Evolutionary conservation across 2,113 vertebrate genomes (phyloP), one percentile per base, ranked within the genome.

Genomic region (Leucosticte australis): DNA sequence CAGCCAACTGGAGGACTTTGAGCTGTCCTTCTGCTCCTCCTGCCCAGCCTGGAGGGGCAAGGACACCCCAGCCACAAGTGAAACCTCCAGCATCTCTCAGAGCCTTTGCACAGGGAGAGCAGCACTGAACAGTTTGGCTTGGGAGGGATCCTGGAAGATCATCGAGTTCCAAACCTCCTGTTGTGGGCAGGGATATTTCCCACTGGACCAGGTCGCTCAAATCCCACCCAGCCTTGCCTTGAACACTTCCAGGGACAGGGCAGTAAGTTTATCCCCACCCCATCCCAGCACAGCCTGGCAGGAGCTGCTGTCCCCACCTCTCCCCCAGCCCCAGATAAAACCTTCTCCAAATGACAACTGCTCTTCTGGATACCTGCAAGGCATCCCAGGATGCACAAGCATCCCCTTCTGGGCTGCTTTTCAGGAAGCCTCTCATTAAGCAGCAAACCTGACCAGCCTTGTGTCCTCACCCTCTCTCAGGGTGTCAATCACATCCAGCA

Each of bases 1-100:
- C 92, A 96, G 86, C 59, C 83, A 95, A 56, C 20, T 42, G 84
- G 94, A 97, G 95, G 97, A 97, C 97, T 98, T 97, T 97, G 94
- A 97, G 93, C 88, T 94, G 96, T 98, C 98, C 97, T 98, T 97
- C 97, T 84, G 95, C 55, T 85, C 24, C 41, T 95, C 83, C 65
- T 0, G 6, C 47, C 69, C 77, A 75, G 15, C 74, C 59, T 41
- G 7, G 9, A 0, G 7, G 95, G 89, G 81, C 96, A 97, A 98
- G 97, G 97, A 97, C 95, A 92, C 22, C 44, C 50, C 92, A 87
- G 68, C 53, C 62, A 79, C 56, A 42, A 77, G 71, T 24, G 3
- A 50, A 53, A 87, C 83, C 85, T 73, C 53, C 16, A 57, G 87
- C 52, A 35, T 15, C n/a, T 2, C 50, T 55, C 86, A 74, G 62